phyloP scores from a whole-genome alignment of 2,113 vertebrate genomes.

The Poecile atricapillus region DNA sequence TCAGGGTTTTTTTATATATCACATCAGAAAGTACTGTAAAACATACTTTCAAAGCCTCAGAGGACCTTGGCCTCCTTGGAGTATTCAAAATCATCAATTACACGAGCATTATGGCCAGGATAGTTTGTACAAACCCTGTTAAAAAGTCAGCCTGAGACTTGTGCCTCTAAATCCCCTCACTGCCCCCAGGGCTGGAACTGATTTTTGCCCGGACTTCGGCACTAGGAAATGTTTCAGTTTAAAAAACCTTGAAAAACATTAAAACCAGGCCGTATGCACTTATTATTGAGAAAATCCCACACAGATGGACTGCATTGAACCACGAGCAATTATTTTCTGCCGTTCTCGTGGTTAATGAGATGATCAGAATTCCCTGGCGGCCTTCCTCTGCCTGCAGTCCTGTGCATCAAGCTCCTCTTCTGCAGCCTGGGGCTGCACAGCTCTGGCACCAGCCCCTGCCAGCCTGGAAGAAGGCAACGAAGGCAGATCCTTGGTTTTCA shows the following conservation, averaged over 20 bases:
- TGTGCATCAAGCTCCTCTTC: background rate
- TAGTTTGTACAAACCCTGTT: slow-evolving; percentile 51
- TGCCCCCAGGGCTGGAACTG: slow-evolving; percentile 50
- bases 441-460: background rate
- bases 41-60: slow-evolving; percentile 41
- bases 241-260: slow-evolving; percentile 51
- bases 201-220: slow-evolving; percentile 15
- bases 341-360: slow-evolving; percentile 48
- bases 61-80: slow-evolving; percentile 9
- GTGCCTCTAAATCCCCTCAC: slow-evolving; percentile 42
- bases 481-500: background rate
- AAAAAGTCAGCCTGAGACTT: slow-evolving; percentile 50
- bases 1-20: slow-evolving; percentile 3
- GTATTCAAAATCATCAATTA: slow-evolving; percentile 60
- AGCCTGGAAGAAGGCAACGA: background rate
- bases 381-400: background rate
- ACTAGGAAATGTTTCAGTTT: slow-evolving; percentile 58
- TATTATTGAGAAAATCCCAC: slow-evolving; percentile 65
- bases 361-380: slow-evolving; percentile 21
- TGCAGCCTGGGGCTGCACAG: background rate
- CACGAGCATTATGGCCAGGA: background rate
- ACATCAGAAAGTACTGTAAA: slow-evolving; percentile 59
- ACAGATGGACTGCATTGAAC: slow-evolving; percentile 63
- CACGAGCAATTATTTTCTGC: slow-evolving; percentile 56
- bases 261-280: slow-evolving; percentile 57